Percentiles rank a stretch among this genome's conserved stretches.
Evolutionary conservation across 2,888 invertebrate species (phyloP).

Genomic region (Euclidia mi): DNA sequence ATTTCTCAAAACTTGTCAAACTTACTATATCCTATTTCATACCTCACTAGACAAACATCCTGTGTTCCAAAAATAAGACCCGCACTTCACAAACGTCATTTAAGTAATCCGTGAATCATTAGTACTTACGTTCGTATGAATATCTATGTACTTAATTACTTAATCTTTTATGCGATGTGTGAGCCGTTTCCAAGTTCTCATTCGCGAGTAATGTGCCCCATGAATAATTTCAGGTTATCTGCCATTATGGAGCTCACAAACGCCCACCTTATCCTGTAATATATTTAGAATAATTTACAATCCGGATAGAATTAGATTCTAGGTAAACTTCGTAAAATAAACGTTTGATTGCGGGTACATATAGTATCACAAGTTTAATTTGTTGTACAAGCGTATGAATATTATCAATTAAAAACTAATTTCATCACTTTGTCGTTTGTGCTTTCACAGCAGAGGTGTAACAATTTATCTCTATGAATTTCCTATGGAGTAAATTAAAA

Average conservation of each 20-base stretch:
- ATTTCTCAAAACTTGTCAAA: not conserved
- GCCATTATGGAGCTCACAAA: slow-evolving; percentile 49
- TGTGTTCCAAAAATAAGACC: too few species aligned
- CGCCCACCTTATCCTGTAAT: slow-evolving; percentile 44
- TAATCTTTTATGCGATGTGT: slow-evolving; percentile 48
- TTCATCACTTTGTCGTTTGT: too few species aligned
- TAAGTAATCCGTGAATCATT: slow-evolving; percentile 24
- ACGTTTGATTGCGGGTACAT: not conserved
- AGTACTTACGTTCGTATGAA: slow-evolving; percentile 30
- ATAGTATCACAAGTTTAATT: too few species aligned
- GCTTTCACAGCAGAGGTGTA: too few species aligned
- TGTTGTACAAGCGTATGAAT: too few species aligned
- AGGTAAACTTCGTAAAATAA: not conserved
- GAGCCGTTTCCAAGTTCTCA: slow-evolving; percentile 51
- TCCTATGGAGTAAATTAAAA: too few species aligned
- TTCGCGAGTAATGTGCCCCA: slow-evolving; percentile 43
- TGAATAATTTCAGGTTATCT: slow-evolving; percentile 67
- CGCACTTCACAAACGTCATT: not conserved
- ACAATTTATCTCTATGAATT: too few species aligned
- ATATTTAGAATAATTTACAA: slow-evolving; percentile 57
- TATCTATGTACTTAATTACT: slow-evolving; percentile 31
- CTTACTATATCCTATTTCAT: too few species aligned
- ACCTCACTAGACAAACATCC: too few species aligned
- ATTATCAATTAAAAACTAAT: too few species aligned
- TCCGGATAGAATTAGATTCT: slow-evolving; percentile 31